Base-by-base conservation (phyloP, 2,797 vertebrate genomes). In the Perodicticus potto region DNA sequence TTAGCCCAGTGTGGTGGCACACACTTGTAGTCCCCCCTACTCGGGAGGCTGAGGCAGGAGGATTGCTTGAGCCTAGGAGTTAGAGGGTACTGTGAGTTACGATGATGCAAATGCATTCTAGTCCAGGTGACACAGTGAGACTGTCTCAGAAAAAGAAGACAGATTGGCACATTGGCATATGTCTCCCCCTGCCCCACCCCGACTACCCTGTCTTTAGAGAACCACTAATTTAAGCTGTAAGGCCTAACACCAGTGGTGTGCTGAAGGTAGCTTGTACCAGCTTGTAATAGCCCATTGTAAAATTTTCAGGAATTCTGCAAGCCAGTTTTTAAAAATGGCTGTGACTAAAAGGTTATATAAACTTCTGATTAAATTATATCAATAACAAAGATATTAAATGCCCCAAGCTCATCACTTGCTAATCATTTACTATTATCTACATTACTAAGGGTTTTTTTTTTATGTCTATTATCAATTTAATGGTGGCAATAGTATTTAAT, bases 231-330 rank as follows among this genome's bases (percentile, higher is more conserved):
- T 14, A 83, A 37, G 29, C 1, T 78, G 40, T 12, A 86, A 73
- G 70, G 69, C 3, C 29, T 19, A 76, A 27, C 22, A 29, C 27
- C 69, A 84, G 85, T 10, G 43, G 2, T 27, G 63, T 40, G 49
- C 22, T 40, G 32, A 55, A 74, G 53, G 27, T 67, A 53, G 73
- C 67, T 57, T 57, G 19, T 81, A 65, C 29, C 37, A 49, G 43
- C 69, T 83, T 22, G 0, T n/a, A 61, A 57, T 34, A 63, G 14
- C 27, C 0, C 0, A 87, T 0, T 59, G 34, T 43, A 80, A 69
- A 77, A 59, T 37, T 92, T 87, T 92, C 63, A 89, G 76, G n/a
- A 83, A 78, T 74, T 80, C 27, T 86, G 17, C 70, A 94, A 91
- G 25, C 1, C 19, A 23, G 37, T 53, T 59, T 27, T 76, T 59